Conservation (phyloP, 1,140 invertebrate species). For the Polypedilum vanderplanki region DNA sequence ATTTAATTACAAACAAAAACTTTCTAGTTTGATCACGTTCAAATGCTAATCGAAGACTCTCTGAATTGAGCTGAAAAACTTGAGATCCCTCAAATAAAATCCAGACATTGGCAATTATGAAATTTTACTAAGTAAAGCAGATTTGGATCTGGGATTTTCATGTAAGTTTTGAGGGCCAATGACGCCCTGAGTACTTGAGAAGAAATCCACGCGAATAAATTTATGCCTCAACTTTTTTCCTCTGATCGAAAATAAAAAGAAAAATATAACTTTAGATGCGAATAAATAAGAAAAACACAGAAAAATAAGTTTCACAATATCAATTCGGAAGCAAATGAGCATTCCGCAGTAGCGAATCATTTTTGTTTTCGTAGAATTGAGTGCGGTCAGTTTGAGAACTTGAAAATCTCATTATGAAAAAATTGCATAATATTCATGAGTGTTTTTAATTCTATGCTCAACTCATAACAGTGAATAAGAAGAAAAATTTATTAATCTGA, state of each 20-base stretch:
- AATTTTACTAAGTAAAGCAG: background rate
- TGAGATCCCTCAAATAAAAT: background rate
- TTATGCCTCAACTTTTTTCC: background rate
- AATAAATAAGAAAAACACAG: background rate
- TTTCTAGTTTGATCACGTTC: constrained; percentile 16
- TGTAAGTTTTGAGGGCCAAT: background rate
- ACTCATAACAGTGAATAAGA: too few species aligned
- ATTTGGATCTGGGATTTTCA: background rate
- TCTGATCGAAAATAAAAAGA: background rate
- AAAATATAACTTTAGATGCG: background rate
- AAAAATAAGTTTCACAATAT: background rate
- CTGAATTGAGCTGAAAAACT: background rate
- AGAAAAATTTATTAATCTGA: too few species aligned
- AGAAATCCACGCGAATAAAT: background rate
- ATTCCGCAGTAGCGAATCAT: background rate
- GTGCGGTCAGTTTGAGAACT: too few species aligned
- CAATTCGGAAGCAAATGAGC: constrained; percentile 3
- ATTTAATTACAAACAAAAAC: background rate
- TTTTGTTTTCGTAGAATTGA: background rate
- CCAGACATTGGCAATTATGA: constrained; percentile 23
- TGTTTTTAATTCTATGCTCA: too few species aligned
- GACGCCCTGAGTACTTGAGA: background rate
- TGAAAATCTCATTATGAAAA: too few species aligned
- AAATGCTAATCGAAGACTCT: background rate
- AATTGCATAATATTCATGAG: too few species aligned